These are phyloP conservation scores for Pollimyrus isidori DNA, from an alignment of 2,113 vertebrate species.

Conservation along the genomic window DNA sequence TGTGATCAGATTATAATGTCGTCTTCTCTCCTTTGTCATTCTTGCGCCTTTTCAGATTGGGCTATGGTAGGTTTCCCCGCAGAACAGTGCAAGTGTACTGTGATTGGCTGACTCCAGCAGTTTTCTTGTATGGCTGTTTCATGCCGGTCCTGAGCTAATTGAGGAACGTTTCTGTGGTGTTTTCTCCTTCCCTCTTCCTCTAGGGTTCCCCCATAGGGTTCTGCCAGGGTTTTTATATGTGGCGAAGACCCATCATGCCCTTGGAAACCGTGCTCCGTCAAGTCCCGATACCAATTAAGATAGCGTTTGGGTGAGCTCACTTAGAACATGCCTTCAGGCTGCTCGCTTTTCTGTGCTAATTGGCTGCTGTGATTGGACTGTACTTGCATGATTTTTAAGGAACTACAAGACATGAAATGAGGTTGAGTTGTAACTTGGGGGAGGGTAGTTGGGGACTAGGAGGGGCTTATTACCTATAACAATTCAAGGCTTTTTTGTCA, in stretches of 20 bases:
- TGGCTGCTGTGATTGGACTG: conserved; percentile 22
- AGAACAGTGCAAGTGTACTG: not conserved
- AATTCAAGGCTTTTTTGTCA: not conserved
- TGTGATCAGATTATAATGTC: not conserved
- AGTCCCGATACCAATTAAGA: conserved; percentile 46
- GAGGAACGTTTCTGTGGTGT: not conserved
- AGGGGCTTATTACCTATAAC: not conserved
- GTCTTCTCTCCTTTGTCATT: not conserved
- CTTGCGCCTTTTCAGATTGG: not conserved
- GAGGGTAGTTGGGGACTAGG: not conserved
- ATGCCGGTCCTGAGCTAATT: not conserved
- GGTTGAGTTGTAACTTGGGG: not conserved
- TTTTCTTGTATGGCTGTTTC: not conserved
- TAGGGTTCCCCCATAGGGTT: not conserved
- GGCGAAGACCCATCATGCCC: not conserved
- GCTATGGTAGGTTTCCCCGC: not conserved
- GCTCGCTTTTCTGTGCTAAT: conserved; percentile 41
- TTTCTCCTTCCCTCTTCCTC: not conserved
- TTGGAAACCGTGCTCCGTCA: conserved; percentile 32
- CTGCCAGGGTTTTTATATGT: not conserved
- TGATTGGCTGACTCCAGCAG: not conserved
- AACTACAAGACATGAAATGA: not conserved
- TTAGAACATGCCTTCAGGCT: conserved; percentile 32
- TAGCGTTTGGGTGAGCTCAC: conserved; percentile 38
- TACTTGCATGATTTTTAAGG: not conserved